Percentiles rank a stretch among this genome's conserved stretches.
Evolutionary conservation across 2,888 invertebrate species (phyloP).

Genomic region (Ornithoptera priamus): DNA sequence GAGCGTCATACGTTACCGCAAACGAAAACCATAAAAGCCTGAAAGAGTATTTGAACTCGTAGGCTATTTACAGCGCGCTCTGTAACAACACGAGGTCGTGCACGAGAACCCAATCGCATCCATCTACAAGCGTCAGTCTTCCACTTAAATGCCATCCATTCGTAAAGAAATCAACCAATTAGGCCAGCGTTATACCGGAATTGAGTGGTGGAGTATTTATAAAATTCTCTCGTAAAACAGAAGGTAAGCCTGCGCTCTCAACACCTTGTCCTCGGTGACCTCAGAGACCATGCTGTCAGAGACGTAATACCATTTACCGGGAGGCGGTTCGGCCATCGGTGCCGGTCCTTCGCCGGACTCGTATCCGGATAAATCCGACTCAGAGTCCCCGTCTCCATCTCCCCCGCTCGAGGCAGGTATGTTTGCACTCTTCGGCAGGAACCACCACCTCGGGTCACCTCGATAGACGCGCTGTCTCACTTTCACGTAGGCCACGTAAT

Average conservation of each 20-base stretch:
- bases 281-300: constrained; percentile 94
- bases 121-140: constrained; percentile 58
- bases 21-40: constrained; percentile 24
- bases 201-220: constrained; percentile 59
- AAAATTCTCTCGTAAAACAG: constrained; percentile 97
- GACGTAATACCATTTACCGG: constrained; percentile 95
- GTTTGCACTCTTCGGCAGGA: constrained; percentile 83
- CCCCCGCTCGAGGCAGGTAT: constrained; percentile 69
- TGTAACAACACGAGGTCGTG: constrained; percentile 38
- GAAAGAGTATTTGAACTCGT: constrained; percentile 32
- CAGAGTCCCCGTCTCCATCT: constrained; percentile 71
- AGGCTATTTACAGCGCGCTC: constrained; percentile 61
- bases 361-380: constrained; percentile 78
- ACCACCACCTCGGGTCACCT: constrained; percentile 86
- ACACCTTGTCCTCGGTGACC: constrained; percentile 88
- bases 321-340: constrained; percentile 60
- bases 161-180: constrained; percentile 33
- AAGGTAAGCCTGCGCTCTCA: constrained; percentile 94
- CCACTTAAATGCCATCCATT: constrained; percentile 63
- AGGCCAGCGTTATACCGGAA: constrained; percentile 39
- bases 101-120: constrained; percentile 38
- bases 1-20: constrained; percentile 33
- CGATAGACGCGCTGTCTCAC: constrained; percentile 83
- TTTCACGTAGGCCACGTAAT: constrained; percentile 97
- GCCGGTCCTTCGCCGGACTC: constrained; percentile 74